Percentiles rank a stretch among this genome's conserved stretches.
Conservation (phyloP, 2,888 invertebrate genomes). For the Drosophila imparisetae region DNA sequence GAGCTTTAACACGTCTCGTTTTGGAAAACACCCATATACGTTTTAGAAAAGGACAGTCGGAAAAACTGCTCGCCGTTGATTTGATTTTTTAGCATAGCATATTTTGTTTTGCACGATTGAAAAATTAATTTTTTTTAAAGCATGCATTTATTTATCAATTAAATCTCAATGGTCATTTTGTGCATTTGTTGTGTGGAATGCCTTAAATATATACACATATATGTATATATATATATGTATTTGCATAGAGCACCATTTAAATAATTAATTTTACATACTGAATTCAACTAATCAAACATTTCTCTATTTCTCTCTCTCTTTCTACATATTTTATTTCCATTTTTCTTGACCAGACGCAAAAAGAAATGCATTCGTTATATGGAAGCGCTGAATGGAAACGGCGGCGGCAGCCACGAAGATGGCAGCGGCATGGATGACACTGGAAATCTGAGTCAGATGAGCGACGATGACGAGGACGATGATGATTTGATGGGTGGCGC, state of each 20-base stretch:
- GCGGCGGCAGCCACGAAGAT: constrained; percentile 59
- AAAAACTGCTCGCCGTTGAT: not conserved
- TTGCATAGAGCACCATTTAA: constrained; percentile 14
- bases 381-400: constrained; percentile 89
- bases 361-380: constrained; percentile 98
- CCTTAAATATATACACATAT: constrained; percentile 5
- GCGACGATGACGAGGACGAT: constrained; percentile 80
- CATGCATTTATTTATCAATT: constrained; percentile 19
- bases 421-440: constrained; percentile 87
- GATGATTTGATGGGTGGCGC: constrained; percentile 90
- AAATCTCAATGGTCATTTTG: constrained; percentile 13
- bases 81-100: not conserved
- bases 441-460: constrained; percentile 61
- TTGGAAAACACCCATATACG: not conserved
- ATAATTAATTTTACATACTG: not conserved
- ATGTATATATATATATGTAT: not conserved
- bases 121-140: not conserved
- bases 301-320: not conserved
- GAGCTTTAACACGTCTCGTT: not conserved
- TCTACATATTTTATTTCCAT: constrained; percentile 1
- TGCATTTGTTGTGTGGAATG: constrained; percentile 47
- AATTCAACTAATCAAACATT: not conserved
- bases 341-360: constrained; percentile 90
- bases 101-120: not conserved
- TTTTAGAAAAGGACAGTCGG: not conserved